Conservation (phyloP, 2,797 vertebrate genomes). For the Hydrolagus colliei region DNA sequence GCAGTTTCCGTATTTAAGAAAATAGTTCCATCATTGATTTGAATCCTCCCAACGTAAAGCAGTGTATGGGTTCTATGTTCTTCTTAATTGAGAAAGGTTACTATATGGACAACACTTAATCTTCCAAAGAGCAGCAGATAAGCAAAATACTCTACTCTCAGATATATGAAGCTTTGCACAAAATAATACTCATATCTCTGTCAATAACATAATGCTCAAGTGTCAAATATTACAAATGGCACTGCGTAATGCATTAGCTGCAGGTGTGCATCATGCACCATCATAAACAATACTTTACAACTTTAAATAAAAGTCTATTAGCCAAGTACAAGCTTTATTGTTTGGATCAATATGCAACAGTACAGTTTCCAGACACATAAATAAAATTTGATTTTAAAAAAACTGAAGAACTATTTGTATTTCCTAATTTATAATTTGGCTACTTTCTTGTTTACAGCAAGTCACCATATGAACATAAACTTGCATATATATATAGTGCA, state of each 20-base stretch:
- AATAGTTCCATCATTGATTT: constrained; percentile 11
- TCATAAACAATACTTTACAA: neutral
- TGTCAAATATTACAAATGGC: neutral
- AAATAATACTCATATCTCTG: neutral
- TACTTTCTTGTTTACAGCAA: too few species aligned
- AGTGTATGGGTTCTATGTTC: neutral
- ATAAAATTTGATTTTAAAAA: neutral
- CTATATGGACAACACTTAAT: neutral
- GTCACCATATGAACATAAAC: too few species aligned
- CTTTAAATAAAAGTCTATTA: neutral
- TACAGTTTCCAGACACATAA: neutral
- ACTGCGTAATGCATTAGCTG: neutral
- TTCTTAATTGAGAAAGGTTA: constrained; percentile 11
- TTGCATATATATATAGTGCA: too few species aligned
- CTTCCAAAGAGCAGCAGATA: neutral
- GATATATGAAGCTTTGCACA: neutral
- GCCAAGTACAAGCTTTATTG: neutral
- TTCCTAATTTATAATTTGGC: neutral
- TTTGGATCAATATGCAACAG: neutral
- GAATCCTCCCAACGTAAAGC: neutral
- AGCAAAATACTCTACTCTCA: neutral
- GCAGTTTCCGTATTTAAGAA: neutral
- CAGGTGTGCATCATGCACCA: neutral
- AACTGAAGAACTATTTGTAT: too few species aligned
- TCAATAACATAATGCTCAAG: neutral